A percentile compares a stretch with the other conserved stretches of the same genome.
Conservation (phyloP, 2,888 invertebrate genomes). For the Rhagium mordax region DNA sequence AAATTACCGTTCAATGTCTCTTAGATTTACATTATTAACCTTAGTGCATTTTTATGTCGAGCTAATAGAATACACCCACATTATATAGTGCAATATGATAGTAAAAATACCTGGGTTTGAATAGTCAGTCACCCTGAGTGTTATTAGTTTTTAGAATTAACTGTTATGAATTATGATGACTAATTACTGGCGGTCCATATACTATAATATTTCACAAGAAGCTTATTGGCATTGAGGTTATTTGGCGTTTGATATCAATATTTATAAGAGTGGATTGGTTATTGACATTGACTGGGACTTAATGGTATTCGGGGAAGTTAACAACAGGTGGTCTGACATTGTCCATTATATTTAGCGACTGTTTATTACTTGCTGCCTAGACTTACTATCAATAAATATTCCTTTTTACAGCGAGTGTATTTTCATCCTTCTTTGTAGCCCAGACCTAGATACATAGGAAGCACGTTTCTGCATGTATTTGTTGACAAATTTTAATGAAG, state of each 20-base stretch:
- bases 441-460: slow-evolving; percentile 18
- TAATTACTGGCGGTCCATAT: not conserved
- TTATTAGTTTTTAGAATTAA: not conserved
- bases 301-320: not conserved
- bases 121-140: not conserved
- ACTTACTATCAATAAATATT: slow-evolving; percentile 3
- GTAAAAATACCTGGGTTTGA: not conserved
- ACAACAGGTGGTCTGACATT: slow-evolving; percentile 2
- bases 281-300: slow-evolving; percentile 5
- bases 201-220: not conserved
- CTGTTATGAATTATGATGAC: not conserved
- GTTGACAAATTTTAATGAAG: not conserved
- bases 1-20: not conserved
- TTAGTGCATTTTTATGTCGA: not conserved
- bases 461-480: not conserved
- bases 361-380: not conserved
- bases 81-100: not conserved
- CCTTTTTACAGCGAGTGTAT: not conserved
- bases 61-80: not conserved
- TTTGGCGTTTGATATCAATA: slow-evolving; percentile 1
- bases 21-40: not conserved
- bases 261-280: slow-evolving; percentile 15
- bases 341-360: not conserved
- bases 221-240: slow-evolving; percentile 6
- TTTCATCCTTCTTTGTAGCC: slow-evolving; percentile 6